A percentile compares a stretch with the other conserved stretches of the same genome.
Evolutionary conservation across 2,888 invertebrate genomes (phyloP).

Genomic region (Melangyna quadrimaculata): DNA sequence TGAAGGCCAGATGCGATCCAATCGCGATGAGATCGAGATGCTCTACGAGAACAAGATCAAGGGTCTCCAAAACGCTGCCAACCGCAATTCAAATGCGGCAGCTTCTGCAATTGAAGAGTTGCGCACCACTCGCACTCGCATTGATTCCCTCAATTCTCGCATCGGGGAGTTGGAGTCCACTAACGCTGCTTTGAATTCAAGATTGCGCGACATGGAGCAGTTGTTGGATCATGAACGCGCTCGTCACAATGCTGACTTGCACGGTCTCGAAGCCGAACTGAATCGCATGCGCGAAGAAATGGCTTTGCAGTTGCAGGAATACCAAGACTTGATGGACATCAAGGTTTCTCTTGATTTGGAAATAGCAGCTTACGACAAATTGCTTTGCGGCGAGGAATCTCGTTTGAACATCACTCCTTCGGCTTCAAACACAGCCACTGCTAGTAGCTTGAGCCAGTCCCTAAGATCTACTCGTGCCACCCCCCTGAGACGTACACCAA

Average conservation of each 20-base stretch:
- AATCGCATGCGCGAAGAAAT: slow-evolving; percentile 91
- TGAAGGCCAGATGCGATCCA: slow-evolving; percentile 92
- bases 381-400: slow-evolving; percentile 91
- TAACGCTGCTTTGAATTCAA: slow-evolving; percentile 84
- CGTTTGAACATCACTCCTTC: slow-evolving; percentile 80
- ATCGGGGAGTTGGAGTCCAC: slow-evolving; percentile 89
- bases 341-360: slow-evolving; percentile 94
- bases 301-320: slow-evolving; percentile 93
- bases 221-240: slow-evolving; percentile 90
- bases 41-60: slow-evolving; percentile 85
- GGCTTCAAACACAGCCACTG: slow-evolving; percentile 75
- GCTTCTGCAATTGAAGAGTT: slow-evolving; percentile 90
- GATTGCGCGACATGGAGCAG: slow-evolving; percentile 91
- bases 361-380: slow-evolving; percentile 94
- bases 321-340: slow-evolving; percentile 98
- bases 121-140: slow-evolving; percentile 88
- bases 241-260: slow-evolving; percentile 89
- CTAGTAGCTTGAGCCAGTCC: slow-evolving; percentile 78
- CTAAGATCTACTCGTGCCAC: slow-evolving; percentile 78
- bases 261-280: slow-evolving; percentile 89
- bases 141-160: slow-evolving; percentile 88
- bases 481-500: slow-evolving; percentile 78
- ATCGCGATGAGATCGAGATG: slow-evolving; percentile 94
- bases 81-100: slow-evolving; percentile 87
- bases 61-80: slow-evolving; percentile 87